Percentiles rank a stretch among this genome's conserved stretches.
Evolutionary conservation across 2,797 vertebrate species (phyloP).

Genomic region (Microctenopoma steveboyesi): DNA sequence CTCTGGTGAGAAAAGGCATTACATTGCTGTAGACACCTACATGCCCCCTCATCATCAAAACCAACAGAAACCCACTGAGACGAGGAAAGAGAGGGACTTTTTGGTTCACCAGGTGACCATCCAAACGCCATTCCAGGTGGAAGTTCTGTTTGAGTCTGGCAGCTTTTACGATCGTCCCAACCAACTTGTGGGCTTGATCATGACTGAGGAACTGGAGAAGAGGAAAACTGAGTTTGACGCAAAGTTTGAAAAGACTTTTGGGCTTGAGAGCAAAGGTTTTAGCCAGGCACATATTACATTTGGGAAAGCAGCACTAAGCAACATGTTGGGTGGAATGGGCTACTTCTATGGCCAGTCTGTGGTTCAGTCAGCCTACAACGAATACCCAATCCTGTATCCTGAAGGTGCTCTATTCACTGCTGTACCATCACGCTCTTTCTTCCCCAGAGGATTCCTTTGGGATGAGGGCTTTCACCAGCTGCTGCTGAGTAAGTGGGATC

Average conservation of each 20-base stretch:
- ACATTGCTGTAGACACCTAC: constrained; percentile 85
- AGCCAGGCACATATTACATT: constrained; percentile 82
- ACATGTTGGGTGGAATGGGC: constrained; percentile 93
- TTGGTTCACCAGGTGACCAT: constrained; percentile 93
- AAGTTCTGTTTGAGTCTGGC: constrained; percentile 92
- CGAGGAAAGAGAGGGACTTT: constrained; percentile 80
- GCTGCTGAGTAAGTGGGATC: constrained; percentile 91
- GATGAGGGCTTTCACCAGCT: constrained; percentile 98
- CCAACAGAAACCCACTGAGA: constrained; percentile 72
- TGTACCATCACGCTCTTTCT: constrained; percentile 95
- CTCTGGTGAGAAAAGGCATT: constrained; percentile 84
- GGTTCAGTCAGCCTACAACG: constrained; percentile 84
- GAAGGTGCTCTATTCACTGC: constrained; percentile 88
- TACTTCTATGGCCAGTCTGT: constrained; percentile 93
- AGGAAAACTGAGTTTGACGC: constrained; percentile 78
- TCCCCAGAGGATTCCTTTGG: constrained; percentile 97
- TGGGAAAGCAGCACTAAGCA: constrained; percentile 89
- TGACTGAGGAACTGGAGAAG: constrained; percentile 84
- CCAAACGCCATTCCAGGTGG: constrained; percentile 86
- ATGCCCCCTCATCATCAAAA: constrained; percentile 76
- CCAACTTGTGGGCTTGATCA: constrained; percentile 79
- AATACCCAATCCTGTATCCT: constrained; percentile 83
- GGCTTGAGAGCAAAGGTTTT: constrained; percentile 83
- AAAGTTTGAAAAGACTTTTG: constrained; percentile 89
- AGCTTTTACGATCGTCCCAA: constrained; percentile 80